phyloP scores from a whole-genome alignment of 2,797 vertebrate species.

The Hybognathus amarus region DNA sequence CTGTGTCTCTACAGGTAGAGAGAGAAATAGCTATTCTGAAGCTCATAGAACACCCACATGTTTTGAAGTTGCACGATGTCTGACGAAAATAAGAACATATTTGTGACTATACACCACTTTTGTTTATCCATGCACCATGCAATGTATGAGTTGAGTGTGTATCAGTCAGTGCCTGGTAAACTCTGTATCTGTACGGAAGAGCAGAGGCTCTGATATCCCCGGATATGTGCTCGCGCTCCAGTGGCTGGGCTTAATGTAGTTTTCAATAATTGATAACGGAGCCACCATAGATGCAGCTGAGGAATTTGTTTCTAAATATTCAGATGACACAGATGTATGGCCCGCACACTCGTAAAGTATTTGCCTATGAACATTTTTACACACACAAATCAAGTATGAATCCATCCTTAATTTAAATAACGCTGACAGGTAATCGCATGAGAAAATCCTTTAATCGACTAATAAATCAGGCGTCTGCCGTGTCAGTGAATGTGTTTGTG shows the following conservation, averaged over 20 bases:
- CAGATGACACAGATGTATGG: conserved; percentile 70
- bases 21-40: conserved; percentile 96
- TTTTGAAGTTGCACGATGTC: conserved; percentile 95
- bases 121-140: conserved; percentile 1
- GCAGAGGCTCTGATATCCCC: conserved; percentile 50
- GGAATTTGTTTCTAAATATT: conserved; percentile 81
- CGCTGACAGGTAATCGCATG: conserved; percentile 78
- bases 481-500: conserved; percentile 15
- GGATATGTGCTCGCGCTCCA: conserved; percentile 65
- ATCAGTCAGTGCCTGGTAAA: conserved; percentile 5
- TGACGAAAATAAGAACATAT: conserved; percentile 98
- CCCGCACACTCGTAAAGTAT: conserved; percentile 66
- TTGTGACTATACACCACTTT: conserved; percentile 81
- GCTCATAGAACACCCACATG: conserved; percentile 94
- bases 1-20: conserved; percentile 83
- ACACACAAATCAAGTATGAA: conserved; percentile 80
- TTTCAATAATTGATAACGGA: conserved; percentile 78
- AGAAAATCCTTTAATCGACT: conserved; percentile 79
- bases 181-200: conserved; percentile 8
- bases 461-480: conserved; percentile 76
- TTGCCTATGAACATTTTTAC: conserved; percentile 70
- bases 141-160: conserved; percentile 2
- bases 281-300: conserved; percentile 58
- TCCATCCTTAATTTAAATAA: conserved; percentile 78
- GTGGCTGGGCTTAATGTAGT: conserved; percentile 63